A percentile compares a stretch with the other conserved stretches of the same genome.
Evolutionary conservation across 1,140 invertebrate species (phyloP).

Genomic region (Kradibia gibbosae): DNA sequence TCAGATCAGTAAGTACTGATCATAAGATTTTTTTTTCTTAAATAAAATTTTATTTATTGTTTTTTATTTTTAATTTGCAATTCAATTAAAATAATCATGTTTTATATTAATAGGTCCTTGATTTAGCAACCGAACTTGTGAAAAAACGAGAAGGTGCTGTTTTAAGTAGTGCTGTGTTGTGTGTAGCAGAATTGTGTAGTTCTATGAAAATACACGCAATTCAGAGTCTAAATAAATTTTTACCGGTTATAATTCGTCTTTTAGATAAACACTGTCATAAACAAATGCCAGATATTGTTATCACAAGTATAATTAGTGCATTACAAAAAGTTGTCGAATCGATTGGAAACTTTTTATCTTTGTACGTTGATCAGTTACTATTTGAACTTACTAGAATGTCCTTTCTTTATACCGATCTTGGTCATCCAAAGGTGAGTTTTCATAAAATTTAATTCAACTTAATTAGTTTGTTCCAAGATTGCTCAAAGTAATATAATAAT

Average conservation of each 20-base stretch:
- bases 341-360: conserved; percentile 85
- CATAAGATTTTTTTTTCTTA: too few relatives aligned
- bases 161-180: conserved; percentile 83
- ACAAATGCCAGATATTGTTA: conserved; percentile 68
- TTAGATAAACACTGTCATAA: conserved; percentile 71
- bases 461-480: conserved; percentile 17
- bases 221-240: conserved; percentile 80
- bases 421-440: conserved; percentile 64
- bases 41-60: background rate
- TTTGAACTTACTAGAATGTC: conserved; percentile 76
- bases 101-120: conserved; percentile 71
- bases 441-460: conserved; percentile 12
- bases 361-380: conserved; percentile 85
- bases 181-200: conserved; percentile 84
- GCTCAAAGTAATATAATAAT: conserved; percentile 17
- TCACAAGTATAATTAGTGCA: conserved; percentile 80
- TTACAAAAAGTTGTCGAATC: conserved; percentile 87
- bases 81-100: conserved; percentile 23
- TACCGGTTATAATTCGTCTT: conserved; percentile 83
- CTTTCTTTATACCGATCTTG: conserved; percentile 63
- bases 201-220: conserved; percentile 84
- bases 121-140: conserved; percentile 76
- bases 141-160: conserved; percentile 74
- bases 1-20: conserved; percentile 72
- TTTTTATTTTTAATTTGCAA: background rate